phyloP scores from a whole-genome alignment of 2,113 vertebrate species.

The Vicugna pacos region DNA sequence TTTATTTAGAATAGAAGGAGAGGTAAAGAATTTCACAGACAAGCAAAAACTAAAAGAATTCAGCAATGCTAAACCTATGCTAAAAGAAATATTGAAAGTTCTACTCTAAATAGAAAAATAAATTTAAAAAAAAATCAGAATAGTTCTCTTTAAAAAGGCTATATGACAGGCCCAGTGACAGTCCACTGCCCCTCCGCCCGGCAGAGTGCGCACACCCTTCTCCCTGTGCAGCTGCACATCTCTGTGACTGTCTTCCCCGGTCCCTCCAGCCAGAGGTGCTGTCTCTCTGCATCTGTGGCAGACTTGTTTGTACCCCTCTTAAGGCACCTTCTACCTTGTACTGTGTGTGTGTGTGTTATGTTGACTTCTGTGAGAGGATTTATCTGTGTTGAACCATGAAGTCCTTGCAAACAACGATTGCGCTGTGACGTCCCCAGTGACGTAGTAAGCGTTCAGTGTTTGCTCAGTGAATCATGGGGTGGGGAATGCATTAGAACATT shows the following conservation, averaged over 20 bases:
- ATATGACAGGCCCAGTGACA: not conserved
- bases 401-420: not conserved
- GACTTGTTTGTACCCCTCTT: not conserved
- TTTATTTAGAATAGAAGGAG: too few relatives aligned
- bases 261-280: too few relatives aligned
- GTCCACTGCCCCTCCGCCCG: not conserved
- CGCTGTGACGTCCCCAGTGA: not conserved
- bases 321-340: not conserved
- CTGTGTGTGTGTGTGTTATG: not conserved
- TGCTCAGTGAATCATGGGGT: not conserved
- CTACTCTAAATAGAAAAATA: too few relatives aligned
- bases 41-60: too few relatives aligned
- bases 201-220: accelerated
- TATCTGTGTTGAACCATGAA: not conserved
- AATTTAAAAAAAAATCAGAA: too few relatives aligned
- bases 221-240: accelerated
- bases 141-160: not conserved
- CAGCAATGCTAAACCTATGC: too few relatives aligned
- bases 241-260: not conserved
- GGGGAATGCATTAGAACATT: not conserved
- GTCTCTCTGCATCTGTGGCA: not conserved
- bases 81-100: too few relatives aligned
- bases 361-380: not conserved
- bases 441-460: not conserved
- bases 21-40: too few relatives aligned